phyloP scores from a whole-genome alignment of 35 echinoderm and acorn worm species.

The Ophiothrix spiculata region DNA sequence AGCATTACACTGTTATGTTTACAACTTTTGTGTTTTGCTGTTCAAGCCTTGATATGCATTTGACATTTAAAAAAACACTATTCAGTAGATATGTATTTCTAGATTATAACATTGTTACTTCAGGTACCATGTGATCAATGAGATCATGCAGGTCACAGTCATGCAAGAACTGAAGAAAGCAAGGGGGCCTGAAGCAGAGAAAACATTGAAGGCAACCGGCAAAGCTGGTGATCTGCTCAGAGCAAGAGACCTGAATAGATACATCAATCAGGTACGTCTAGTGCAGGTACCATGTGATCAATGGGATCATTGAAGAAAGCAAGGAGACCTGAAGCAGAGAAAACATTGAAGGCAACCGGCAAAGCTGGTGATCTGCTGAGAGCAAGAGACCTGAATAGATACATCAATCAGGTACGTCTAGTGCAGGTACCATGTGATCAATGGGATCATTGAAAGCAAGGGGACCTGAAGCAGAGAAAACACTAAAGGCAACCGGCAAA shows the following conservation, averaged over 20 bases:
- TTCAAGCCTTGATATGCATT: no score
- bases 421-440: conserved; percentile 65
- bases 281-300: conserved; percentile 43
- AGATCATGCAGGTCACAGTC: conserved; percentile 67
- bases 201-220: conserved; percentile 40
- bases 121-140: conserved; percentile 68
- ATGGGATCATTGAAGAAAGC: conserved; percentile 66
- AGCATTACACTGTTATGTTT: no score
- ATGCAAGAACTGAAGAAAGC: conserved; percentile 67
- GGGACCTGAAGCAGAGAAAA: conserved; percentile 43
- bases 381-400: conserved; percentile 81
- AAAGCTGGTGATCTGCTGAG: conserved; percentile 70
- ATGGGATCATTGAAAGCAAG: conserved; percentile 48
- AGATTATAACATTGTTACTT: no score
- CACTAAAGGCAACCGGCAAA: conserved; percentile 51
- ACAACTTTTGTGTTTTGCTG: no score
- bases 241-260: conserved; percentile 81
- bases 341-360: conserved; percentile 40
- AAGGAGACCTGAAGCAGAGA: conserved; percentile 40
- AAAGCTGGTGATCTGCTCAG: conserved; percentile 70
- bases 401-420: conserved; percentile 86
- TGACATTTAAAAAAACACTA: no score
- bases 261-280: conserved; percentile 78
- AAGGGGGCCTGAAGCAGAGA: conserved; percentile 41
- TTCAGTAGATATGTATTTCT: no score